phyloP scores from a whole-genome alignment of 2,113 vertebrate species.

The Notiomystis cincta region DNA sequence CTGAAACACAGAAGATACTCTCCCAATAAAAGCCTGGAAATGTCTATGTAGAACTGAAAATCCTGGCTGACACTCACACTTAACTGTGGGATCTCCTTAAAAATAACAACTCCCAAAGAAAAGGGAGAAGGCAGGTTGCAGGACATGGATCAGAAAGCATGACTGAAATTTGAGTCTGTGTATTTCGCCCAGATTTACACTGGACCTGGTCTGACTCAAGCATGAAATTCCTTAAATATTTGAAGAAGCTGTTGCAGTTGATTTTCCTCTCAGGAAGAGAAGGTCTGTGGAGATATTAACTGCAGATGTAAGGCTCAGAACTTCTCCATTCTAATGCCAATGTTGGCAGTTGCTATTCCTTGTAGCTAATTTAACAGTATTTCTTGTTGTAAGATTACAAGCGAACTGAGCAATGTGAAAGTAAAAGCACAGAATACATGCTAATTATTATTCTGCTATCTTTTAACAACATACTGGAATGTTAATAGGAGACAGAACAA shows the following conservation, averaged over 20 bases:
- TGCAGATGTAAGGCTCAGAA: not conserved
- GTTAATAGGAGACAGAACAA: conserved; percentile 34
- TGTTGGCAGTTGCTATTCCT: not conserved
- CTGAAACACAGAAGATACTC: not conserved
- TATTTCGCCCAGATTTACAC: not conserved
- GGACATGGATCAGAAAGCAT: not conserved
- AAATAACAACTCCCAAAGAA: not conserved
- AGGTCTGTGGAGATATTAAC: not conserved
- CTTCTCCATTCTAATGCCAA: not conserved
- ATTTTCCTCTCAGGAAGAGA: not conserved
- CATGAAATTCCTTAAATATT: not conserved
- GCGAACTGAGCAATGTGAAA: not conserved
- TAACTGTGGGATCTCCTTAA: not conserved
- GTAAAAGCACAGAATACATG: not conserved
- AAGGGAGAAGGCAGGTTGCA: not conserved
- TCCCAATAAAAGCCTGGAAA: not conserved
- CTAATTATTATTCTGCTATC: conserved; percentile 37
- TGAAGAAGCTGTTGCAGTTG: not conserved
- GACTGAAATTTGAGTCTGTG: not conserved
- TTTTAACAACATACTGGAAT: conserved; percentile 26
- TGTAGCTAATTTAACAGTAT: not conserved
- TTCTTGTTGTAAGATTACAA: conserved; percentile 13
- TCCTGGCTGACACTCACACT: not conserved
- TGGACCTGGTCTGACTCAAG: not conserved
- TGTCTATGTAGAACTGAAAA: not conserved